Conservation (phyloP, 2,797 vertebrate species). For the Hafferia zeledoni region DNA sequence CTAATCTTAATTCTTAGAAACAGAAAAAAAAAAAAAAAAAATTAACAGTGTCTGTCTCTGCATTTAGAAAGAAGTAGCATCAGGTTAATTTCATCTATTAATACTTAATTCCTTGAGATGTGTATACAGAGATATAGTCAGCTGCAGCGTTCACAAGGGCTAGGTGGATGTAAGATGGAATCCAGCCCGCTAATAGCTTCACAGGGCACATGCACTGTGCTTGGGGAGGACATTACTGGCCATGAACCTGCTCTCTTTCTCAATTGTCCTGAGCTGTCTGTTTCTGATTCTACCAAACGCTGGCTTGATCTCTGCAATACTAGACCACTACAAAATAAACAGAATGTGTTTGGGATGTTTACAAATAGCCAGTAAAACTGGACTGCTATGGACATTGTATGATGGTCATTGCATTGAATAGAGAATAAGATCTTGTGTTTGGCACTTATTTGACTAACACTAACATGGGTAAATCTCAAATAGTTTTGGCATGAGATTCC, state of each 20-base stretch:
- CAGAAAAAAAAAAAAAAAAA: background rate
- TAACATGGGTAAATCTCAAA: background rate
- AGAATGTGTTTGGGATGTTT: background rate
- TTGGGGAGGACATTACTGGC: background rate
- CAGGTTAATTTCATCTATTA: background rate
- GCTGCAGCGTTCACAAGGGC: background rate
- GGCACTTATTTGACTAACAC: background rate
- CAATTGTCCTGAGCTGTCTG: accelerated
- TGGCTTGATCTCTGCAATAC: background rate
- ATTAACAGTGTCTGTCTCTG: background rate
- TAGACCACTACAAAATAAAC: background rate
- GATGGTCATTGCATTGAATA: background rate
- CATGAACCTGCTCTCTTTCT: background rate
- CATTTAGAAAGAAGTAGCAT: background rate
- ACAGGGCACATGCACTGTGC: background rate
- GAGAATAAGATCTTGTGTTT: background rate
- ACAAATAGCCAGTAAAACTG: background rate
- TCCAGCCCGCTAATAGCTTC: background rate
- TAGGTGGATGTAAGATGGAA: background rate
- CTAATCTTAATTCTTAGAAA: background rate
- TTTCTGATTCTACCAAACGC: background rate
- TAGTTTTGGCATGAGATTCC: background rate
- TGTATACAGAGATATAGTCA: background rate
- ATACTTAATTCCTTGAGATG: background rate
- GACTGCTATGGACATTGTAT: background rate